Conservation (phyloP, 2,888 invertebrate genomes). For the Aelia acuminata region DNA sequence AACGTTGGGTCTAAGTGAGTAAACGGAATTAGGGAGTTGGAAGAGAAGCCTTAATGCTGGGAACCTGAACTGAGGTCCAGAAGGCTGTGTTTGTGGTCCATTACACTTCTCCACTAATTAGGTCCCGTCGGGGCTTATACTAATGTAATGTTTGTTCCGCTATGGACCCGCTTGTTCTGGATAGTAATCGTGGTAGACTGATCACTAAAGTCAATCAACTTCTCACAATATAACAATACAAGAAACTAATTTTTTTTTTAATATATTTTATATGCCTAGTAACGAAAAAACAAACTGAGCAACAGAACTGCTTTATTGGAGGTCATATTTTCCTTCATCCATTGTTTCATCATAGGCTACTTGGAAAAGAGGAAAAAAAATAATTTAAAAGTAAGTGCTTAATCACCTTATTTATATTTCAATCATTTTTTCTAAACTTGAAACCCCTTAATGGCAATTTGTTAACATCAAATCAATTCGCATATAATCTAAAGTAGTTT, state of each 20-base stretch:
- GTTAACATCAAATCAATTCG: no score
- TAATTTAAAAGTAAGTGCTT: no score
- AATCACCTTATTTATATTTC: no score
- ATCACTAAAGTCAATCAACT: not conserved
- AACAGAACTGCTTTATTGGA: no score
- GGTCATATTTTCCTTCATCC: no score
- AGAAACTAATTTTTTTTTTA: not conserved
- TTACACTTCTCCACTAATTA: not conserved
- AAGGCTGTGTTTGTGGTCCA: conserved; percentile 20
- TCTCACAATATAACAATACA: not conserved
- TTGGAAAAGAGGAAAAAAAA: no score
- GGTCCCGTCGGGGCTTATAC: not conserved
- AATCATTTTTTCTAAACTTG: no score
- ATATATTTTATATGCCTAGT: no score
- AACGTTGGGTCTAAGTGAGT: not conserved
- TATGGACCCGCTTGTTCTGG: not conserved
- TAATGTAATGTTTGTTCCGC: not conserved
- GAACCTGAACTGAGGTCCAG: not conserved
- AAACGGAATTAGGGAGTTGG: conserved; percentile 13
- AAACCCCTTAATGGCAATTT: no score
- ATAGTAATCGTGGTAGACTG: not conserved
- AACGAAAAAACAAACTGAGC: no score
- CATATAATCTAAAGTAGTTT: no score
- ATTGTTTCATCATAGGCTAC: no score
- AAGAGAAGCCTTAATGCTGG: not conserved